Base-by-base conservation (phyloP, 2,797 vertebrate genomes). In the Centroberyx gerrardi region DNA sequence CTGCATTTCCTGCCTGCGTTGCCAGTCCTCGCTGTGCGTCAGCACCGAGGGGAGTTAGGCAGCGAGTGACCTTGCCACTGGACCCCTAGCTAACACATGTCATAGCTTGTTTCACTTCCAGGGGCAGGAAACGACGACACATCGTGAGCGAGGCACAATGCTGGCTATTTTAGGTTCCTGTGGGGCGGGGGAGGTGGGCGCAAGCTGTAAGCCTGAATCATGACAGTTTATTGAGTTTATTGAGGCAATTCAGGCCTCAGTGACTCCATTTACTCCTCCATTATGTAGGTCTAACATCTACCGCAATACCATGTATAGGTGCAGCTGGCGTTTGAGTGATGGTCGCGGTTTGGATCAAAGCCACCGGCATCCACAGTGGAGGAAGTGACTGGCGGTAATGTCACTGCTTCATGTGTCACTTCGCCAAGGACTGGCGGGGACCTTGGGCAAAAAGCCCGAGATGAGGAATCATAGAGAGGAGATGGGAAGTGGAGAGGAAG, bases 101-200 rank as follows among this genome's bases (percentile, higher is more conserved):
- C 92, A 88, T 74, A 78, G 77, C 85, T 80, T 7, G 60, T 87
- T 90, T 90, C 71, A 72, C 85, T 80, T 88, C 59, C 80, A 86
- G 71, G 44, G 76, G 72, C 69, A 83, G 80, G 76, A 82, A 88
- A 84, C 33, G 4, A 61, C 64, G 38, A 86, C 82, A 63, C 87
- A 85, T 84, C 48, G 7, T 38, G 76, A 74, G 65, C 18, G 64
- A 62, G 76, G 74, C 84, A 73, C 68, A 82, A 61, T 76, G 65
- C 12, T 15, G 7, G 81, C 79, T 90, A 90, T 90, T 91, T 91
- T 81, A 56, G 72, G 83, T 52, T 72, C 59, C 44, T 77, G 64
- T 68, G 48, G 77, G 46, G 8, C 68, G 36, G 44, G 48, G 29
- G 54, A 22, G 22, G 22, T 22, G 22, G 8, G 42, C 14, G 68